Percentiles rank a stretch among this genome's conserved stretches.
Evolutionary conservation across 2,113 vertebrate genomes (phyloP).

Genomic region (Etia nguti): DNA sequence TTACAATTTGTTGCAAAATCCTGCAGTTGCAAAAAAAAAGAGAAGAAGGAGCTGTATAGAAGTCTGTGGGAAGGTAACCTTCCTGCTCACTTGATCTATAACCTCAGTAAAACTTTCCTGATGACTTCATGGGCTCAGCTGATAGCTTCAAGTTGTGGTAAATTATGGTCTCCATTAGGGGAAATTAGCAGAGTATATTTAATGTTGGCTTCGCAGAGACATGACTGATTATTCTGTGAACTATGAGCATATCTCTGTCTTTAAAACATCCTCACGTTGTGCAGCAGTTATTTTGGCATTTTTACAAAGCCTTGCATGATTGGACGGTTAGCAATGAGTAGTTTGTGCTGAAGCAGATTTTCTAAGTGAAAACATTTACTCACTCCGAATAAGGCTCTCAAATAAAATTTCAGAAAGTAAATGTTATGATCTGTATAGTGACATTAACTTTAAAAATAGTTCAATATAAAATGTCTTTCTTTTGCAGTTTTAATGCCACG

Average conservation of each 20-base stretch:
- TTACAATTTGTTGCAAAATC: background rate
- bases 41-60: background rate
- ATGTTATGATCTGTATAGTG: background rate
- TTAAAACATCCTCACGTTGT: background rate
- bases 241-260: background rate
- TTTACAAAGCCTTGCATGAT: background rate
- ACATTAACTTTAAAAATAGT: background rate
- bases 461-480: background rate
- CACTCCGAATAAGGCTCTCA: background rate
- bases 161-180: background rate
- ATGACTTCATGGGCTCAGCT: accelerated
- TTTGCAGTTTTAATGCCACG: accelerated
- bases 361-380: background rate
- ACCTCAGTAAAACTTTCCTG: background rate
- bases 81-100: background rate
- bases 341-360: background rate
- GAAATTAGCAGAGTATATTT: background rate
- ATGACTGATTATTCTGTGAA: background rate
- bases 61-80: background rate
- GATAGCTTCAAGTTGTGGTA: background rate
- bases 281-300: background rate
- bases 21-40: background rate
- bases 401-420: background rate
- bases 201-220: accelerated
- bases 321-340: accelerated